Evolutionary conservation across 2,113 vertebrate genomes (phyloP), one percentile per base, ranked within the genome.

Genomic region (Sardina pilchardus): DNA sequence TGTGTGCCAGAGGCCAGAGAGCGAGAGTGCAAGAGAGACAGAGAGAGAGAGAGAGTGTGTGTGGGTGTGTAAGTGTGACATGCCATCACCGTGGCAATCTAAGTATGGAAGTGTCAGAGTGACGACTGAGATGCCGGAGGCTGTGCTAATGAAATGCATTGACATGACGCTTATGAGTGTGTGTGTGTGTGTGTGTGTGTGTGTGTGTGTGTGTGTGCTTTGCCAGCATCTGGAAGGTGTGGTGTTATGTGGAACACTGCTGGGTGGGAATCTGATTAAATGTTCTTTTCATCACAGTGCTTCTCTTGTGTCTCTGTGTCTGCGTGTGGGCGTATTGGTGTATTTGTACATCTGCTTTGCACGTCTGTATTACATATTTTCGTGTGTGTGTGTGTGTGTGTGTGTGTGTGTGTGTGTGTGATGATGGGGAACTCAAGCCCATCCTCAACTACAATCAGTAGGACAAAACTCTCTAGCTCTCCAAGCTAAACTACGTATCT

Each of bases 131-230:
- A 71, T 71, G 63, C 63, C 30, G 63, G n/a, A 71, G 63, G 63
- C 63, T 80, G 84, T 88, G 87, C 36, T 85, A 88, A 82, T 83
- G 84, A 88, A 75, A 44, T 81, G 84, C 50, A 85, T 81, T 50
- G 84, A 17, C 53, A 48, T n/a, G n/a, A 1, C 34, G 42, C 8
- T 26, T 44, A 3, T 71, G 39, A 2, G 83, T n/a, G 44, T 19
- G 67, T 78, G 21, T 48, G 44, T 78, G 7, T 80, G 84, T 85
- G 30, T 81, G 71, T 50, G 71, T 53, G 34, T 24, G 10, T 63
- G 59, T 63, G 59, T 63, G 59, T 63, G 59, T n/a, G 59, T 63
- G 59, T 63, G 59, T 63, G 59, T 80, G 24, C 10, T 24, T 63
- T 14, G 9, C 24, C 59, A 9, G n/a, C n/a, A 67, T 71, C 63